These are phyloP conservation scores for Xylota sylvarum DNA, from an alignment of 2,888 invertebrate genomes.

Conservation along the genomic window DNA sequence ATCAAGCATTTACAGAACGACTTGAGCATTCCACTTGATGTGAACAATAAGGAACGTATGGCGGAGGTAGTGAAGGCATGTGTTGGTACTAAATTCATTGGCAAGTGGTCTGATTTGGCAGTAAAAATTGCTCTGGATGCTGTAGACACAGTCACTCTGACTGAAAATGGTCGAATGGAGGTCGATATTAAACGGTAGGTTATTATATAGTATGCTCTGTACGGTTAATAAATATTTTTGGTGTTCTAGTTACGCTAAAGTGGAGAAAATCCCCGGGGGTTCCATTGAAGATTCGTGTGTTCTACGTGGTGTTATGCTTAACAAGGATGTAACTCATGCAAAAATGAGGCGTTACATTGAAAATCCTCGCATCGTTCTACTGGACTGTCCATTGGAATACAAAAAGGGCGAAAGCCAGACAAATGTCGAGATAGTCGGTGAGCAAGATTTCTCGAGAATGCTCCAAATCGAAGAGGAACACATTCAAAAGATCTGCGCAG, in stretches of 20 bases:
- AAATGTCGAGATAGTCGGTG: constrained; percentile 97
- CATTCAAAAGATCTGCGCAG: constrained; percentile 95
- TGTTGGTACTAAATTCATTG: constrained; percentile 98
- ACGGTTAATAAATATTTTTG: constrained; percentile 51
- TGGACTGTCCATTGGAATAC: constrained; percentile 98
- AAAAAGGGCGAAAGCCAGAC: constrained; percentile 99
- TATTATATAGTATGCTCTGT: neutral
- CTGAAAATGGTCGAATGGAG: constrained; percentile 95
- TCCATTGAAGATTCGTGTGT: constrained; percentile 97
- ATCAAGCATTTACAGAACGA: constrained; percentile 92
- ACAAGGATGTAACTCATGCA: constrained; percentile 99
- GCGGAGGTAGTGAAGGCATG: constrained; percentile 95
- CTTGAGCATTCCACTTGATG: constrained; percentile 92
- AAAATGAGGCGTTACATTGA: constrained; percentile 98
- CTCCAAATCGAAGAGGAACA: constrained; percentile 98
- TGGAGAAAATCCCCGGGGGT: constrained; percentile 98
- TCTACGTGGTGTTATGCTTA: constrained; percentile 97
- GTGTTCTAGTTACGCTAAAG: constrained; percentile 92
- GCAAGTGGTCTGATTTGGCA: constrained; percentile 97
- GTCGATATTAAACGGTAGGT: constrained; percentile 96
- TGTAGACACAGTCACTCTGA: constrained; percentile 94
- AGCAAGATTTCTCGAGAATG: constrained; percentile 97
- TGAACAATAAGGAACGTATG: constrained; percentile 92
- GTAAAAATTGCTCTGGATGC: constrained; percentile 98
- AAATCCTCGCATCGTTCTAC: constrained; percentile 96